A percentile compares a stretch with the other conserved stretches of the same genome.
Evolutionary conservation across 2,797 vertebrate species (phyloP).

Genomic region (Tympanoctomys barrerae): DNA sequence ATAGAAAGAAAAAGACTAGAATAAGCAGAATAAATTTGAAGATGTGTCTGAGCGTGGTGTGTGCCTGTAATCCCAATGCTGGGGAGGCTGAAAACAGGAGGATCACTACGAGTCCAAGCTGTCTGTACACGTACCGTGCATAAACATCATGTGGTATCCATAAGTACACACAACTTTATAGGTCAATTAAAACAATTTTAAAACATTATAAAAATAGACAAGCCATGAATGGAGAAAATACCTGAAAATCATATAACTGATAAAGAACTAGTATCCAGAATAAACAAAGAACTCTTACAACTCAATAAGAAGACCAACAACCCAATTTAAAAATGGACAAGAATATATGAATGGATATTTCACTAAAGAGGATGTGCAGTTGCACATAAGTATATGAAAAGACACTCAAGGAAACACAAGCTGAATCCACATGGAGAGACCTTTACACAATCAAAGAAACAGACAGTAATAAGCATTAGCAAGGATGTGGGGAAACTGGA

Average conservation of each 20-base stretch:
- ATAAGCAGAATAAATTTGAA: not conserved
- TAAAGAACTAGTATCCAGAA: not conserved
- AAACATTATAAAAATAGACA: not conserved
- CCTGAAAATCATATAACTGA: not conserved
- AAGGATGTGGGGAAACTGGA: not conserved
- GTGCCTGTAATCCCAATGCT: too few relatives aligned
- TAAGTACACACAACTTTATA: not conserved
- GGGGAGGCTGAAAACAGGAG: too few relatives aligned
- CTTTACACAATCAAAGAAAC: not conserved
- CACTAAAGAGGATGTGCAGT: not conserved
- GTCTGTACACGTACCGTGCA: too few relatives aligned
- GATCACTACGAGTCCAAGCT: too few relatives aligned
- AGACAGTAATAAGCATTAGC: not conserved
- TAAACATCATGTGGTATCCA: not conserved
- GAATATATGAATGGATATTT: not conserved
- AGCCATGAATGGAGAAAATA: slow-evolving; percentile 8
- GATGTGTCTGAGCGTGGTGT: not conserved
- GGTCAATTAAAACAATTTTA: not conserved
- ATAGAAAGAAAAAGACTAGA: slow-evolving; percentile 16
- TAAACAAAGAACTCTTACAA: not conserved
- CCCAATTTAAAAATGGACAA: not conserved
- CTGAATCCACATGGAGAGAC: not conserved
- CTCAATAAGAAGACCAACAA: slow-evolving; percentile 11
- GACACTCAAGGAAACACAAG: not conserved
- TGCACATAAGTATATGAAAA: not conserved